Conservation (phyloP, 1,140 invertebrate species). For the Trachymyrmex septentrionalis region DNA sequence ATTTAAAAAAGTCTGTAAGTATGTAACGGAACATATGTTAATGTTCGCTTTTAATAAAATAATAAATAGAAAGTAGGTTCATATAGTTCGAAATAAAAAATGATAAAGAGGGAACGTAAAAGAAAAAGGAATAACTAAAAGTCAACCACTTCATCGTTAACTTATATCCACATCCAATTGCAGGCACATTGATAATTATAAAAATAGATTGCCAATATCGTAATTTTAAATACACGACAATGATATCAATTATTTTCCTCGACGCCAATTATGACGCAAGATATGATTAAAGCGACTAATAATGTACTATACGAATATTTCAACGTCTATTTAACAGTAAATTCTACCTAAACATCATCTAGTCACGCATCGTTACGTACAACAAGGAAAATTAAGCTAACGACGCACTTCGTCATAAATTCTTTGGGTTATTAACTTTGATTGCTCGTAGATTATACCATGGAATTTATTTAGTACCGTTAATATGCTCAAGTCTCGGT, state of each 20-base stretch:
- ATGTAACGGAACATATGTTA: no score
- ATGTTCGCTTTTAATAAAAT: no score
- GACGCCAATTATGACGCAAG: slow-evolving; percentile 31
- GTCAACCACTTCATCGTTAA: background rate
- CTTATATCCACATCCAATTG: background rate
- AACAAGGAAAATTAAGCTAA: slow-evolving; percentile 74
- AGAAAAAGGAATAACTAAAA: no score
- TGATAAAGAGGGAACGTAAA: no score
- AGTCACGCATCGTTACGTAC: slow-evolving; percentile 74
- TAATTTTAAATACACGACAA: slow-evolving; percentile 5
- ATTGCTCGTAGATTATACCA: slow-evolving; percentile 67
- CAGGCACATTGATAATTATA: background rate
- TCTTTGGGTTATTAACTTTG: slow-evolving; percentile 73
- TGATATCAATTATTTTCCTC: background rate
- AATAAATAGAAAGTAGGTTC: no score
- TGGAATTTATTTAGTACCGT: slow-evolving; percentile 72
- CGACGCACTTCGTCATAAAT: slow-evolving; percentile 69
- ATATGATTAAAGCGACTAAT: slow-evolving; percentile 17
- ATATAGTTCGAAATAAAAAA: no score
- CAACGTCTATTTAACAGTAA: slow-evolving; percentile 57
- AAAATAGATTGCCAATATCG: background rate
- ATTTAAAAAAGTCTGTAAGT: no score
- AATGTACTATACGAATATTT: slow-evolving; percentile 42
- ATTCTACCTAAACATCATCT: slow-evolving; percentile 58
- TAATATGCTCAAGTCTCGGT: slow-evolving; percentile 59